phyloP scores from a whole-genome alignment of 2,888 invertebrate genomes.

The Petrolisthes cinctipes region DNA sequence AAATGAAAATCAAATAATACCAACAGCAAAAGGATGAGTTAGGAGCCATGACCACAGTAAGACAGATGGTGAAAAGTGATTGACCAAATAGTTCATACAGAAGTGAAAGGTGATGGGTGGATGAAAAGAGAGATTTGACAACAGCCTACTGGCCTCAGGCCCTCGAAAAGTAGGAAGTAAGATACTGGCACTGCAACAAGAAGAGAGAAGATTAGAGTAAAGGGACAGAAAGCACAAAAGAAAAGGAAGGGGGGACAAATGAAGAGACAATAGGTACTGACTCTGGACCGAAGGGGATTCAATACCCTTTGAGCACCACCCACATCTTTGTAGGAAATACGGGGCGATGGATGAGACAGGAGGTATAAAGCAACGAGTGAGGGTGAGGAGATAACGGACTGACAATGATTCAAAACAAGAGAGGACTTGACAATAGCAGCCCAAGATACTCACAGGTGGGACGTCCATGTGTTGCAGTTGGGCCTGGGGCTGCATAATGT shows the following conservation, averaged over 20 bases:
- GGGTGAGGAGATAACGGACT: not conserved
- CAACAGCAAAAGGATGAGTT: not conserved
- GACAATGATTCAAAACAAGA: not conserved
- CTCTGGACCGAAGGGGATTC: not conserved
- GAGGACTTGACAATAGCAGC: not conserved
- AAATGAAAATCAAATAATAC: too few species aligned
- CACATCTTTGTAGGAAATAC: not conserved
- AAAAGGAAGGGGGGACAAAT: not conserved
- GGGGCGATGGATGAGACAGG: not conserved
- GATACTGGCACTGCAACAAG: too few species aligned
- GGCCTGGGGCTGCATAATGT: conserved; percentile 56
- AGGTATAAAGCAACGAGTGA: not conserved
- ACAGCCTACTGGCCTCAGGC: too few species aligned
- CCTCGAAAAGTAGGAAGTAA: too few species aligned
- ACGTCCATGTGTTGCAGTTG: conserved; percentile 53
- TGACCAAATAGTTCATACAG: too few species aligned
- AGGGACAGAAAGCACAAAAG: not conserved
- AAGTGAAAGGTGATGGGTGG: not conserved
- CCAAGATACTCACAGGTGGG: conserved; percentile 38
- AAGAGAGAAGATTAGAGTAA: not conserved
- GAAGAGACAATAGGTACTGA: not conserved
- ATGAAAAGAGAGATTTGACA: not conserved
- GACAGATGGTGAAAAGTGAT: too few species aligned
- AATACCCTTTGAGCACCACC: not conserved
- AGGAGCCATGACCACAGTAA: not conserved